Conservation (phyloP, 2,888 invertebrate genomes). For the Sialis lutaria region DNA sequence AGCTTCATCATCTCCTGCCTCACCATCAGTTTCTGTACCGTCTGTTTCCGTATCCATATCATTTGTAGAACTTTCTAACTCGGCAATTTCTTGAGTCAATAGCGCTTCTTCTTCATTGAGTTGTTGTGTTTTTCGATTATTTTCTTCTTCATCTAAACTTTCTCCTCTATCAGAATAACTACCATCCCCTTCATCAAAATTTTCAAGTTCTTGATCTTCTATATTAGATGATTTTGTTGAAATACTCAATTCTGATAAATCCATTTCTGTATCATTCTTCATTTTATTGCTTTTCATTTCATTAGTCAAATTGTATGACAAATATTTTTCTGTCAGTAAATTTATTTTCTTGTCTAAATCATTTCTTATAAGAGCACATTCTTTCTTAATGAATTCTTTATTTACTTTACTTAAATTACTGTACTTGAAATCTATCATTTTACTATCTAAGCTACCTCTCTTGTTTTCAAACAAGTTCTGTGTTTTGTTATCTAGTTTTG, state of each 20-base stretch:
- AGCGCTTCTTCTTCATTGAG: conserved; percentile 61
- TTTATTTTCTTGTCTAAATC: background rate
- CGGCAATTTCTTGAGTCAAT: conserved; percentile 56
- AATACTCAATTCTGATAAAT: background rate
- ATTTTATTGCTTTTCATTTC: background rate
- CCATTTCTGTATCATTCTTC: background rate
- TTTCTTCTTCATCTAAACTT: conserved; percentile 44
- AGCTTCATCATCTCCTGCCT: conserved; percentile 25
- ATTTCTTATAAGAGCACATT: background rate
- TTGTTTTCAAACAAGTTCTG: no score
- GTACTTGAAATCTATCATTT: background rate
- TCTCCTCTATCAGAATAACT: conserved; percentile 34
- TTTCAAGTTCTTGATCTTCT: conserved; percentile 11
- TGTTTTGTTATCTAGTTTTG: no score
- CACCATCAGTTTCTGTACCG: conserved; percentile 57
- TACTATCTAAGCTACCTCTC: no score
- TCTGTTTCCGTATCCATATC: conserved; percentile 70
- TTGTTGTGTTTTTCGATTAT: conserved; percentile 43
- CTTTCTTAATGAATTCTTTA: background rate
- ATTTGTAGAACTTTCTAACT: conserved; percentile 53
- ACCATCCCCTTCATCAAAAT: conserved; percentile 12
- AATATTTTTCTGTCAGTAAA: no score
- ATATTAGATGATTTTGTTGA: conserved; percentile 8
- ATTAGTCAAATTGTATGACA: no score
- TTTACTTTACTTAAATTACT: background rate